These are phyloP conservation scores for Didymodactylos carnosus DNA, from an alignment of 2,888 invertebrate genomes.

Conservation along the genomic window DNA sequence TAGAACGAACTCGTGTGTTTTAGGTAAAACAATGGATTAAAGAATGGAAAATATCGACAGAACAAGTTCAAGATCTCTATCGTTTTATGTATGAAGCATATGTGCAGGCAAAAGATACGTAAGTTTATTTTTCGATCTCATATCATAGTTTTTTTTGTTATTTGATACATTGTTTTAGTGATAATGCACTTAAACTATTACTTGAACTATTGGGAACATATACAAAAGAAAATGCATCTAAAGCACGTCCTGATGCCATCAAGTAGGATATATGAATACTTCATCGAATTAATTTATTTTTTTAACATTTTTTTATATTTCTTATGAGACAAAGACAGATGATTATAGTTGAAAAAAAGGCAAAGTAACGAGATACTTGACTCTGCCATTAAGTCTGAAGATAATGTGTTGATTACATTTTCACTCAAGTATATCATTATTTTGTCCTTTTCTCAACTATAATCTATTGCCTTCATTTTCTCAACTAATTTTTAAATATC, in stretches of 20 bases:
- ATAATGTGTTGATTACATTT: too few relatives aligned
- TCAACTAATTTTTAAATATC: too few relatives aligned
- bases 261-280: background rate
- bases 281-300: background rate
- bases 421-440: too few relatives aligned
- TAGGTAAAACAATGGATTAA: background rate
- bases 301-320: too few relatives aligned
- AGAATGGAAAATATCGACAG: background rate
- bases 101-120: background rate
- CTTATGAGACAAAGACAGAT: too few relatives aligned
- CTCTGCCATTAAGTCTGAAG: too few relatives aligned
- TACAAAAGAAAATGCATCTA: slow-evolving; percentile 11
- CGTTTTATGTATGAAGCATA: slow-evolving; percentile 4
- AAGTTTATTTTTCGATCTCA: background rate
- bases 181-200: slow-evolving; percentile 1
- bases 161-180: background rate
- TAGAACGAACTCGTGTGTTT: too few relatives aligned
- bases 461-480: too few relatives aligned
- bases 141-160: background rate
- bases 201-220: slow-evolving; percentile 8
- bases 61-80: slow-evolving; percentile 10
- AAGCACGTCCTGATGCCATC: slow-evolving; percentile 7
- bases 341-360: too few relatives aligned
- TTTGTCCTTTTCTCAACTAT: too few relatives aligned
- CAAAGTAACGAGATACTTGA: too few relatives aligned